Percentiles rank a stretch among this genome's conserved stretches.
Evolutionary conservation across 2,113 vertebrate species (phyloP).

Genomic region (Sclerurus mexicanus): DNA sequence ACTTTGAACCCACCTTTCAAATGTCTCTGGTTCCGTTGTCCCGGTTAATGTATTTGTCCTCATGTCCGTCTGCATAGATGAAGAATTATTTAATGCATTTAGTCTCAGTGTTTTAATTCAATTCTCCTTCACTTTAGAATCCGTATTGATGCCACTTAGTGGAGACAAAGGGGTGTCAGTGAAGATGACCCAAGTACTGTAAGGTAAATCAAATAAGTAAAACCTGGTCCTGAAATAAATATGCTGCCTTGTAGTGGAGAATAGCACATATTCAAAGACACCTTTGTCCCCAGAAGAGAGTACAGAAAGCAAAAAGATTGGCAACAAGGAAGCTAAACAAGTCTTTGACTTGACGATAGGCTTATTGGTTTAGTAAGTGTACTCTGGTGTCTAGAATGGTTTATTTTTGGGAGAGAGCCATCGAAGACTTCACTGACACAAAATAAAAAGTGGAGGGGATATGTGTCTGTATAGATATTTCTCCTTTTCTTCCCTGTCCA

Average conservation of each 20-base stretch:
- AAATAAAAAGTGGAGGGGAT: neutral
- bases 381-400: neutral
- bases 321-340: neutral
- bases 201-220: neutral
- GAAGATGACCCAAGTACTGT: neutral
- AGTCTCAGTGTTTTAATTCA: neutral
- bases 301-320: neutral
- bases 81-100: neutral
- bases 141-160: neutral
- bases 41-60: neutral
- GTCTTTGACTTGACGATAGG: neutral
- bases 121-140: neutral
- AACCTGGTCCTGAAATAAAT: neutral
- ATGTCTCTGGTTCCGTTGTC: neutral
- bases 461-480: neutral
- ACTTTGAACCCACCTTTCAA: accelerated
- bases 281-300: neutral
- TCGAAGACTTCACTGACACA: neutral
- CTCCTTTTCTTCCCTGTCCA: neutral
- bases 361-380: neutral
- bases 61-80: neutral
- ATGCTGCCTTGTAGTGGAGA: accelerated
- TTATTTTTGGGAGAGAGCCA: neutral
- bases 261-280: neutral
- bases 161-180: neutral